phyloP scores from a whole-genome alignment of 2,888 invertebrate species.

The Drosophila neonasuta region DNA sequence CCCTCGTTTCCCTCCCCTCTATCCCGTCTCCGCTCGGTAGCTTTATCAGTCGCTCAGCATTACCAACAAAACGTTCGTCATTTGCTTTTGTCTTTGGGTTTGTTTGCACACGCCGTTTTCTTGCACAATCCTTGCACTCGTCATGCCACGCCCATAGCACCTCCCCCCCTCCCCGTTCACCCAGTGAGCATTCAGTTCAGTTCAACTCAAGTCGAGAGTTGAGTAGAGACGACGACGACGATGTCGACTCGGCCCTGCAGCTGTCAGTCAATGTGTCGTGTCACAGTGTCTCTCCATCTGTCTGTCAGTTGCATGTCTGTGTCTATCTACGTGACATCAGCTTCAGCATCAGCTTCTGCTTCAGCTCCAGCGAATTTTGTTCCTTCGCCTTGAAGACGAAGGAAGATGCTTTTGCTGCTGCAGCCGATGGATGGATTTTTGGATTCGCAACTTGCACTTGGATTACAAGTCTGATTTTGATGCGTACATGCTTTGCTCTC shows the following conservation, averaged over 20 bases:
- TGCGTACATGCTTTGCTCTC: constrained; percentile 69
- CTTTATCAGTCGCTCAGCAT: constrained; percentile 49
- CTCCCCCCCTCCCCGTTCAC: constrained; percentile 9
- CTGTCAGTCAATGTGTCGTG: constrained; percentile 80
- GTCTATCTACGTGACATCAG: constrained; percentile 79
- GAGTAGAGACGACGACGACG: constrained; percentile 2
- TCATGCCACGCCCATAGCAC: constrained; percentile 26
- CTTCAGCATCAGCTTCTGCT: constrained; percentile 40
- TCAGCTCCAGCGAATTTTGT: constrained; percentile 59
- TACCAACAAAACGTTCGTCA: constrained; percentile 68
- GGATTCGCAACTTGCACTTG: constrained; percentile 78
- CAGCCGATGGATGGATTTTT: constrained; percentile 77
- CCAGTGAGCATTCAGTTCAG: constrained; percentile 13
- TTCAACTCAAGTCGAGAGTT: constrained; percentile 1
- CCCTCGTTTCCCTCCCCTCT: too few relatives aligned
- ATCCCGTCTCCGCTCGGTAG: constrained; percentile 10
- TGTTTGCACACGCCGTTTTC: constrained; percentile 76
- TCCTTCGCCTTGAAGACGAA: constrained; percentile 45
- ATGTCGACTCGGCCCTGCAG: constrained; percentile 58
- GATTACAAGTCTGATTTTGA: constrained; percentile 79
- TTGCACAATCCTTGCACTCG: constrained; percentile 68
- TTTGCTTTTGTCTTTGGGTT: constrained; percentile 77
- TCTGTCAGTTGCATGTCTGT: constrained; percentile 80
- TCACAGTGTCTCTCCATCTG: constrained; percentile 79
- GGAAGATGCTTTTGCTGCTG: constrained; percentile 54